Base-by-base conservation (phyloP, 1,140 invertebrate genomes). In the Cydia pomonella region DNA sequence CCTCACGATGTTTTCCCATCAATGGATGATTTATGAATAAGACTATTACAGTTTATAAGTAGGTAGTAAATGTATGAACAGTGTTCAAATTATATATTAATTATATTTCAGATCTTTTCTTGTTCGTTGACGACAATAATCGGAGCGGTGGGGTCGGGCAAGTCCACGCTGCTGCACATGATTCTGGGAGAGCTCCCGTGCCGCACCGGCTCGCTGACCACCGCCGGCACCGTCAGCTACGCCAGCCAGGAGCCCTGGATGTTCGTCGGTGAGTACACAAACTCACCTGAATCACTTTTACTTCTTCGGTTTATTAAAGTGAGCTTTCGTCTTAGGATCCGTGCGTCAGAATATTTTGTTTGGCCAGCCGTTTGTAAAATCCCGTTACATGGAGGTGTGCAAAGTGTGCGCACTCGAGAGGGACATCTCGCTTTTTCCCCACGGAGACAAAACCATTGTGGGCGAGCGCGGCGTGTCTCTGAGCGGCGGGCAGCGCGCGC, bases 271-370 rank as follows among this genome's bases (percentile, higher is more conserved):
- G 90, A 86, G 73, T 33, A 16, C 12, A 71, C 93, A n/a, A 71
- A 53, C n/a, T 16, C 12, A 47, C 44, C 0, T 53, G 0, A 73
- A 64, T 50, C 1, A 18, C 6, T n/a, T 50, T 50, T 50, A n/a
- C n/a, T 50, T 41, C 38, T 41, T 41, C 38, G 12, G 0, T 33
- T 33, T 41, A 41, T 0, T 13, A 44, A 44, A 44, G 41, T 3
- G 10, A 44, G 4, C 1, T 74, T 13, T 27, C 13, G 18, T 25
- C 85, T 5, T 72, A 91, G 90, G 91, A 6, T 91, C 93, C 2
- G 93, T 95, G 0, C 91, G 95, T 53, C 95, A 97, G 83, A 98
- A 98, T 84, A 97, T 98, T 77, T 82, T 97, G 1, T 97, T 98
- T 90, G 97, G 96, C 1, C 93, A 94, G 75, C 83, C 93, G 10